phyloP scores from a whole-genome alignment of 2,113 vertebrate genomes.

The Urocitellus parryii region DNA sequence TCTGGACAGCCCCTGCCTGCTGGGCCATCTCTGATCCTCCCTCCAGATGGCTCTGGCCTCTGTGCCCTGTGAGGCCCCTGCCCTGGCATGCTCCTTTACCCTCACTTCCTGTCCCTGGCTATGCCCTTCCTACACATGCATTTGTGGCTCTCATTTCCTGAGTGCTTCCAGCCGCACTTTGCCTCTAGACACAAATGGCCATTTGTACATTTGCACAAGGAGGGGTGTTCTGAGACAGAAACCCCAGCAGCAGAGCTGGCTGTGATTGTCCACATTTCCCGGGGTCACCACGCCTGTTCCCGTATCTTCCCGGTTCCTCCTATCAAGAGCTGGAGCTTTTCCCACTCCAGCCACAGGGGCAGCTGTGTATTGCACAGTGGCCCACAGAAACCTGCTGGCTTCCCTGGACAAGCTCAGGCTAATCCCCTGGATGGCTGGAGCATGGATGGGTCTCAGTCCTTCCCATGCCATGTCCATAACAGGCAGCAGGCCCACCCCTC shows the following conservation, averaged over 20 bases:
- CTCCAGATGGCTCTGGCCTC: not conserved
- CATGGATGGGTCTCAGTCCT: too few relatives aligned
- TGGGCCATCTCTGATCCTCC: too few relatives aligned
- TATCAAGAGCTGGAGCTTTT: too few relatives aligned
- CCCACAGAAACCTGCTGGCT: not conserved
- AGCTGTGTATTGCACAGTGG: rapidly evolving
- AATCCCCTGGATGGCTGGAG: not conserved
- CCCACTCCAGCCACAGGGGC: rapidly evolving
- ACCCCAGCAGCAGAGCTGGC: too few relatives aligned
- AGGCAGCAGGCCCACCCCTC: not conserved
- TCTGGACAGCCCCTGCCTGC: too few relatives aligned
- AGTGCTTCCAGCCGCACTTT: not conserved
- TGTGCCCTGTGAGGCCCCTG: not conserved
- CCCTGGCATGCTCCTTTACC: not conserved
- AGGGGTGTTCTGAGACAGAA: too few relatives aligned
- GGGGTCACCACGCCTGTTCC: rapidly evolving
- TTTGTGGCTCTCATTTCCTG: not conserved
- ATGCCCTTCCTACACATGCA: not conserved
- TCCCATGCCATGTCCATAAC: not conserved
- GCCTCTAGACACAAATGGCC: not conserved
- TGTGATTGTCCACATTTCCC: not conserved
- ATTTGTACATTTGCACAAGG: too few relatives aligned
- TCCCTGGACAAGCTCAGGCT: not conserved
- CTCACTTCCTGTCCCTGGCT: not conserved
- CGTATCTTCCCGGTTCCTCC: not conserved